phyloP scores from a whole-genome alignment of 2,797 vertebrate species.

The Neoniphon sammara region DNA sequence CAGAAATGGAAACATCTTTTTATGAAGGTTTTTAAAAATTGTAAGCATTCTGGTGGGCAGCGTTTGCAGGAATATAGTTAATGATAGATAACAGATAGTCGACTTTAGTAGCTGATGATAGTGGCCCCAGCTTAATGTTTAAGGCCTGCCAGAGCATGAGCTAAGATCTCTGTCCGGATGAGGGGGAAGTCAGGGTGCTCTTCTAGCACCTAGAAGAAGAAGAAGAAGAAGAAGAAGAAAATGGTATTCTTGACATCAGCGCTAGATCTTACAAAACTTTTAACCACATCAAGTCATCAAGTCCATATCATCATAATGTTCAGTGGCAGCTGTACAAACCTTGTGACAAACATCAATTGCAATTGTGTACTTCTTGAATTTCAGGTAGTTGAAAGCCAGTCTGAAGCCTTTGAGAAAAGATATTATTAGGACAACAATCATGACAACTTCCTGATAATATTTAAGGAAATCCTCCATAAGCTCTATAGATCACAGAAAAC shows the following conservation, averaged over 20 bases:
- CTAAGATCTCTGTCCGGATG: slow-evolving; percentile 80
- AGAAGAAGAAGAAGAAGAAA: not conserved
- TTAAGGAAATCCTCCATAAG: not conserved
- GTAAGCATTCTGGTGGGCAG: not conserved
- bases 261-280: not conserved
- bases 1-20: not conserved
- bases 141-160: slow-evolving; percentile 75
- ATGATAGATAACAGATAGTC: not conserved
- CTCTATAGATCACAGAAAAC: too few relatives aligned
- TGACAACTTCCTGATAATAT: not conserved
- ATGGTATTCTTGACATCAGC: not conserved
- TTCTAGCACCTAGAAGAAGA: slow-evolving; percentile 72
- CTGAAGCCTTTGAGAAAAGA: slow-evolving; percentile 75
- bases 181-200: slow-evolving; percentile 79
- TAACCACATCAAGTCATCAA: not conserved
- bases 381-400: slow-evolving; percentile 84
- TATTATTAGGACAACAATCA: not conserved
- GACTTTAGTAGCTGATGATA: not conserved
- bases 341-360: slow-evolving; percentile 80
- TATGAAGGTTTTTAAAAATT: not conserved
- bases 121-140: slow-evolving; percentile 54
- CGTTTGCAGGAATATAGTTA: not conserved
- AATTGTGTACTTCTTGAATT: slow-evolving; percentile 79
- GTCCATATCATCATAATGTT: not conserved
- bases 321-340: slow-evolving; percentile 61